Evolutionary conservation across 2,797 vertebrate species (phyloP).

Genomic region (Setipinna tenuifilis): DNA sequence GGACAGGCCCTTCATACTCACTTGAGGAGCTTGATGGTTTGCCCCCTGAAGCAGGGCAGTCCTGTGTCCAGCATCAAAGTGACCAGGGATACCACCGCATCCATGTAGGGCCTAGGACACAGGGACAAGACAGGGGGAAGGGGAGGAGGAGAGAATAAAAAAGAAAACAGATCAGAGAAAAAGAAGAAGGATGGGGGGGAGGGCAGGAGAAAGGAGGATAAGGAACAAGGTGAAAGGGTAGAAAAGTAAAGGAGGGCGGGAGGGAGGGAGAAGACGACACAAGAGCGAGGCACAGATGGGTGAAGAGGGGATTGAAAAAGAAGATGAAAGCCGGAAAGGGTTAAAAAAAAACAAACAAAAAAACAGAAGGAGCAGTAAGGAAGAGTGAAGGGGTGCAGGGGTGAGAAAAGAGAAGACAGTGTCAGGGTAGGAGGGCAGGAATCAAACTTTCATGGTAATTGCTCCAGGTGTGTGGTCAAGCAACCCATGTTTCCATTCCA

Average conservation of each 20-base stretch:
- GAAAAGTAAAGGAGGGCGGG: not conserved
- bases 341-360: not conserved
- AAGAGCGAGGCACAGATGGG: not conserved
- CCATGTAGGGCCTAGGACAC: conserved; percentile 90
- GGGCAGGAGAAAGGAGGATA: too few relatives aligned
- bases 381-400: not conserved
- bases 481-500: not conserved
- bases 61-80: conserved; percentile 97
- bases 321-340: not conserved
- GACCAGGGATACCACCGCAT: conserved; percentile 94
- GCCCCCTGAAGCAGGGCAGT: conserved; percentile 95
- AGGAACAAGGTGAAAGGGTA: not conserved
- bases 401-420: not conserved
- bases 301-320: not conserved
- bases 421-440: not conserved
- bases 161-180: not conserved
- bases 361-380: not conserved
- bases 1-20: conserved; percentile 64
- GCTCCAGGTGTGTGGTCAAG: conserved; percentile 13
- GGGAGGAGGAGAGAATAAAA: not conserved
- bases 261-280: not conserved
- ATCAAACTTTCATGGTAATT: conserved; percentile 23
- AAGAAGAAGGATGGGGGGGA: not conserved
- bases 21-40: conserved; percentile 98
- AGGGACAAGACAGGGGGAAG: not conserved